Conservation (phyloP, 2,797 vertebrate genomes). For the Tolypeutes matacus region DNA sequence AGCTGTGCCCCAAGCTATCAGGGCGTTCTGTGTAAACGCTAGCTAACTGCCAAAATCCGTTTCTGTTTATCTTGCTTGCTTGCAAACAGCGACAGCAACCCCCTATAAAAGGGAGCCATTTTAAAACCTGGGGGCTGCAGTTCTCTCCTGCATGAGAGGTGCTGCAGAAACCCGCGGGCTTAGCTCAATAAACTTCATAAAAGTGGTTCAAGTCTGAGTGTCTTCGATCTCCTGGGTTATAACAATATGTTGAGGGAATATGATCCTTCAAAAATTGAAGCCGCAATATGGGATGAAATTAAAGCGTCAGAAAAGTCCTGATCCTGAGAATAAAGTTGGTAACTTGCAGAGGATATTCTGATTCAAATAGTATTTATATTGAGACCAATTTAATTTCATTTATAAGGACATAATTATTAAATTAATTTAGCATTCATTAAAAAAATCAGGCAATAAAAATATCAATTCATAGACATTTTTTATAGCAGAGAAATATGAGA, state of each 20-base stretch:
- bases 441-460: neutral
- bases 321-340: constrained; percentile 21
- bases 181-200: too few relatives aligned
- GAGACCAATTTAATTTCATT: constrained; percentile 31
- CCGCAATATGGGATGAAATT: constrained; percentile 90
- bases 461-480: neutral
- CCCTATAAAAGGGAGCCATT: too few relatives aligned
- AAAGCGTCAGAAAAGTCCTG: constrained; percentile 62
- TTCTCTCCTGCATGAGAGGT: too few relatives aligned
- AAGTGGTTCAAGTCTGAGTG: too few relatives aligned
- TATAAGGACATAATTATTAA: constrained; percentile 49
- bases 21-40: too few relatives aligned
- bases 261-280: constrained; percentile 92
- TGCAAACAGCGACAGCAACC: too few relatives aligned
- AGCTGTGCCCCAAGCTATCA: too few relatives aligned
- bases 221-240: too few relatives aligned
- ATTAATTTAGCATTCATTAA: neutral
- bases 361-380: neutral
- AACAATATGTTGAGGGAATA: constrained; percentile 97
- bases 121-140: too few relatives aligned
- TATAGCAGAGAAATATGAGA: neutral
- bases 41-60: too few relatives aligned
- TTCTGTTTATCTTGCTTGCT: too few relatives aligned
- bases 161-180: too few relatives aligned
- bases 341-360: neutral